Percentiles rank a stretch among this genome's conserved stretches.
These are phyloP conservation scores for Apoderus coryli DNA, from an alignment of 2,888 invertebrate genomes.

Conservation along the genomic window DNA sequence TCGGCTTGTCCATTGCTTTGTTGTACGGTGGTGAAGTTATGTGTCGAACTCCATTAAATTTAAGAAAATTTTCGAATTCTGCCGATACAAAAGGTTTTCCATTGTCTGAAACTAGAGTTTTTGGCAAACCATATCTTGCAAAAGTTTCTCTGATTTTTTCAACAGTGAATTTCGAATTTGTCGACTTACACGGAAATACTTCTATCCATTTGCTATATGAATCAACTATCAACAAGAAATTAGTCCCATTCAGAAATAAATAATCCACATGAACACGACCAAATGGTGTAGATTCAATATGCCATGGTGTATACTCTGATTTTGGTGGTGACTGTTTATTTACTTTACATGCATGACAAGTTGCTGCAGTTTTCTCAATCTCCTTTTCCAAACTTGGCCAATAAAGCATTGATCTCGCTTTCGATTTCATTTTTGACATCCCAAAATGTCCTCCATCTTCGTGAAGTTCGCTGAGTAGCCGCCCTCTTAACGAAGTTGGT, in stretches of 20 bases:
- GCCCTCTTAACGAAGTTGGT: constrained; percentile 6
- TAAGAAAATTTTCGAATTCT: too few species aligned
- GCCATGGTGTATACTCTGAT: too few species aligned
- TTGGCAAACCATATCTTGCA: too few species aligned
- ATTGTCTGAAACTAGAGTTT: too few species aligned
- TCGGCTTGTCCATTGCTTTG: too few species aligned
- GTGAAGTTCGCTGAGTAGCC: constrained; percentile 11
- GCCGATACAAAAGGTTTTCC: constrained; percentile 10
- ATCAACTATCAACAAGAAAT: too few species aligned
- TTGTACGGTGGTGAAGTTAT: too few species aligned
- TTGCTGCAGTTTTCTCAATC: constrained; percentile 9
- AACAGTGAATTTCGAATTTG: constrained; percentile 4
- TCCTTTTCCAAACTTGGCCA: constrained; percentile 15
- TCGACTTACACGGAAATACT: constrained; percentile 7
- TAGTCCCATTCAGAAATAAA: too few species aligned
- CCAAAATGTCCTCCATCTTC: constrained; percentile 10
- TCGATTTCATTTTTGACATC: constrained; percentile 8
- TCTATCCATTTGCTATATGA: constrained; percentile 10
- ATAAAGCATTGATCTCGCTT: constrained; percentile 13
- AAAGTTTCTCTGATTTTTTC: constrained; percentile 9
- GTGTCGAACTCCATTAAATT: too few species aligned
- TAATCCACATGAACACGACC: too few species aligned
- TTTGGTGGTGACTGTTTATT: too few species aligned
- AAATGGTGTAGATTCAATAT: too few species aligned
- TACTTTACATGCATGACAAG: constrained; percentile 12